phyloP scores from a whole-genome alignment of 2,888 invertebrate genomes.

The Drosophila flavopinicola region DNA sequence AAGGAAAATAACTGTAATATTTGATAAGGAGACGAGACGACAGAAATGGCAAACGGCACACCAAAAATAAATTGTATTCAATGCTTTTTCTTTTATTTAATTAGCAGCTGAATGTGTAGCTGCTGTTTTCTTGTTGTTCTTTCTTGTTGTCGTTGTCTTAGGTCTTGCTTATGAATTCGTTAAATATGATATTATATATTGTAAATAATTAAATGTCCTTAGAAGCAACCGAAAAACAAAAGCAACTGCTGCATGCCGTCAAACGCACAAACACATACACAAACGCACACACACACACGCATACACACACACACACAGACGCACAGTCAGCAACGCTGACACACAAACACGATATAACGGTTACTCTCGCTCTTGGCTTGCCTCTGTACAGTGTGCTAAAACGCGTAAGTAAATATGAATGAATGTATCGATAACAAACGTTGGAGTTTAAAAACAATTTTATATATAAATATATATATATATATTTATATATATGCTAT shows the following conservation, averaged over 20 bases:
- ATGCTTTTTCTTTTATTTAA: conserved; percentile 34
- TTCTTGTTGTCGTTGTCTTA: conserved; percentile 7
- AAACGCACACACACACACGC: neutral
- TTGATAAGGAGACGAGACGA: neutral
- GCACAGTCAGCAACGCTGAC: neutral
- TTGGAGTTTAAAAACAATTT: conserved; percentile 26
- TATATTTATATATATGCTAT: neutral
- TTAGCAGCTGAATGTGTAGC: conserved; percentile 15
- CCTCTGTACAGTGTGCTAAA: conserved; percentile 14
- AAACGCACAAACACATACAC: conserved; percentile 2
- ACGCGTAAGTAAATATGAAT: neutral
- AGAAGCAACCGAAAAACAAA: conserved; percentile 26
- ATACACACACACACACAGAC: neutral
- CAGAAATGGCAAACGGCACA: conserved; percentile 18
- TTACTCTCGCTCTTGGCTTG: conserved; percentile 1
- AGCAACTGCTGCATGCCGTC: conserved; percentile 8
- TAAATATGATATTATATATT: conserved; percentile 17
- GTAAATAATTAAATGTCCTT: conserved; percentile 20
- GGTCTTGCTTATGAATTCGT: conserved; percentile 6
- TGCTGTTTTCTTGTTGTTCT: conserved; percentile 2
- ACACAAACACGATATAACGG: conserved; percentile 18
- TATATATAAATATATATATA: conserved; percentile 15
- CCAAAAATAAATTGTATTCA: conserved; percentile 17
- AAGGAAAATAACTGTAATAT: neutral
- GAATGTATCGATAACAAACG: conserved; percentile 31